Evolutionary conservation across 1,140 invertebrate species (phyloP).

Genomic region (Drosophila azteca): DNA sequence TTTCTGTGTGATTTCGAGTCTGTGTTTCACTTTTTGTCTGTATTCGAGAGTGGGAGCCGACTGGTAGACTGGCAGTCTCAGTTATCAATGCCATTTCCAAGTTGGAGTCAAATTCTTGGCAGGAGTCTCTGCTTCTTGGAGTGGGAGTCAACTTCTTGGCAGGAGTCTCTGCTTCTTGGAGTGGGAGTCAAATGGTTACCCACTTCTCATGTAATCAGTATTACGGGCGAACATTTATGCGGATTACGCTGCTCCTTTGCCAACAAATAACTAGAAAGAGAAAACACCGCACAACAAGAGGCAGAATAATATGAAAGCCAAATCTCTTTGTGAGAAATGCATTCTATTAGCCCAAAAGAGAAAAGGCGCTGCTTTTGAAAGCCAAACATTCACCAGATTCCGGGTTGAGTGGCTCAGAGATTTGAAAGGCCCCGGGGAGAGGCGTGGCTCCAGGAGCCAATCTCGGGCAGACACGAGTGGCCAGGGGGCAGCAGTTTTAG

Average conservation of each 20-base stretch:
- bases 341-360: conserved; percentile 39
- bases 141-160: too few relatives aligned
- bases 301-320: neutral
- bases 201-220: conserved; percentile 60
- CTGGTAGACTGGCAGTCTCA: too few relatives aligned
- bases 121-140: too few relatives aligned
- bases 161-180: too few relatives aligned
- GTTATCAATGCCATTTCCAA: too few relatives aligned
- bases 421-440: too few relatives aligned
- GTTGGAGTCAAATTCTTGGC: too few relatives aligned
- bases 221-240: conserved; percentile 72
- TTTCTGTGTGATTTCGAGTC: neutral
- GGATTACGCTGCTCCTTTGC: conserved; percentile 35
- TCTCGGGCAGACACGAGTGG: too few relatives aligned
- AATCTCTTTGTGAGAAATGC: conserved; percentile 2
- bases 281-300: too few relatives aligned
- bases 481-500: neutral
- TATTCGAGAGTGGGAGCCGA: too few relatives aligned
- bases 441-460: too few relatives aligned
- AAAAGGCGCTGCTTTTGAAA: neutral
- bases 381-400: neutral
- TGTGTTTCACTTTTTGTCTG: conserved; percentile 2
- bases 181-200: conserved; percentile 4
- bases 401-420: conserved; percentile 20
- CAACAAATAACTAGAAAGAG: neutral